These are phyloP conservation scores for Luscinia luscinia DNA, from an alignment of 2,797 vertebrate species.

Conservation along the genomic window DNA sequence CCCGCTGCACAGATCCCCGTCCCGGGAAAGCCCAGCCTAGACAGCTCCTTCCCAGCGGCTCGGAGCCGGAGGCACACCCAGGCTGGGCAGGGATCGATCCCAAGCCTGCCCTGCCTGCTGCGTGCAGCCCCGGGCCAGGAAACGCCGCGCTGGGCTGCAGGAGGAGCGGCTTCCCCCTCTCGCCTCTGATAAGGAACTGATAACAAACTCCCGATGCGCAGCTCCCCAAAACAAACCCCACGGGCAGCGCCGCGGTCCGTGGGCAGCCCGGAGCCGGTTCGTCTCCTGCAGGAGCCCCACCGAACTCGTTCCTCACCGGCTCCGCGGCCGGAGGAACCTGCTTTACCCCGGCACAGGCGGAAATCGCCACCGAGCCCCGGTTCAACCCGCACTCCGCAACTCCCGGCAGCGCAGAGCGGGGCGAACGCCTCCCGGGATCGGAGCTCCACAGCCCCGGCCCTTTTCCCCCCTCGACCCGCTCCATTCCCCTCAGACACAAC, in stretches of 20 bases:
- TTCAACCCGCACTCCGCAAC: accelerated
- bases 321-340: neutral
- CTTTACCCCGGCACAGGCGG: neutral
- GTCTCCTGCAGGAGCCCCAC: neutral
- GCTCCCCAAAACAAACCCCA: neutral
- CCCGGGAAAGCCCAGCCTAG: accelerated
- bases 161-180: neutral
- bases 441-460: neutral
- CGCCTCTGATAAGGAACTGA: neutral
- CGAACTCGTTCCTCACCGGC: neutral
- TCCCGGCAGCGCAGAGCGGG: neutral
- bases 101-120: neutral
- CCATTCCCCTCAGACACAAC: accelerated
- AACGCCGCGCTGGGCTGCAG: neutral
- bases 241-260: accelerated
- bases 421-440: neutral
- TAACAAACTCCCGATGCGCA: neutral
- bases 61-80: neutral
- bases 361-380: neutral
- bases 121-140: neutral
- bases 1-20: too few relatives aligned
- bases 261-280: neutral
- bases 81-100: neutral
- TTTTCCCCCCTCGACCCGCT: accelerated
- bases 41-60: accelerated